Evolutionary conservation across 2,797 vertebrate genomes (phyloP).

Genomic region (Lutjanus argentimaculatus): DNA sequence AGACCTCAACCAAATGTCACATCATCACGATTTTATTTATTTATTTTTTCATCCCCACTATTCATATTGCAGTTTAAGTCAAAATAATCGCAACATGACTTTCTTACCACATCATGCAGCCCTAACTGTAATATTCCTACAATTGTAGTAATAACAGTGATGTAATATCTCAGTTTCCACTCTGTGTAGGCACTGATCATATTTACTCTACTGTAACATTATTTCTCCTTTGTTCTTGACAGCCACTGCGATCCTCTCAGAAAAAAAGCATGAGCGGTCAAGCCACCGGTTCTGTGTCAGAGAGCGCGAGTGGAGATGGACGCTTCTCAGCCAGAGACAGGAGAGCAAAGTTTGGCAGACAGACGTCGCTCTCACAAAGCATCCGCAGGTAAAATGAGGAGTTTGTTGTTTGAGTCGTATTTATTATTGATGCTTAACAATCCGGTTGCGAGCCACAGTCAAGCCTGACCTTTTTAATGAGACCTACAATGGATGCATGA

Average conservation of each 20-base stretch:
- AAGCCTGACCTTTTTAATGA: neutral
- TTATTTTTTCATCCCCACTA: too few relatives aligned
- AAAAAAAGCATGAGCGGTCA: constrained; percentile 89
- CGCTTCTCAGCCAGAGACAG: constrained; percentile 69
- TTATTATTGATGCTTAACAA: neutral
- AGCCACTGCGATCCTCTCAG: constrained; percentile 87
- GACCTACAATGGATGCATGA: neutral
- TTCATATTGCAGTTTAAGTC: too few relatives aligned
- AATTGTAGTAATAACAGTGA: neutral
- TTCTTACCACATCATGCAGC: too few relatives aligned
- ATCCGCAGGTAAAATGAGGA: constrained; percentile 90
- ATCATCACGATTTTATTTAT: too few relatives aligned
- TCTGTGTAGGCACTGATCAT: neutral
- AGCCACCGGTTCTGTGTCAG: constrained; percentile 74
- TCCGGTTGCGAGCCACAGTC: neutral
- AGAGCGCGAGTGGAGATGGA: constrained; percentile 68
- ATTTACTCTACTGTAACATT: neutral
- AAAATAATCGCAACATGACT: too few relatives aligned
- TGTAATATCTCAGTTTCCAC: neutral
- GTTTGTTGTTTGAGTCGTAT: neutral
- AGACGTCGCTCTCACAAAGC: constrained; percentile 94
- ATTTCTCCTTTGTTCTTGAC: constrained; percentile 11
- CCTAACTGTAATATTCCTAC: neutral
- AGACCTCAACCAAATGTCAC: too few relatives aligned
- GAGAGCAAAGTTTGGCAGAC: constrained; percentile 84